phyloP scores from a whole-genome alignment of 2,797 vertebrate genomes.

The Sebastolobus alascanus region DNA sequence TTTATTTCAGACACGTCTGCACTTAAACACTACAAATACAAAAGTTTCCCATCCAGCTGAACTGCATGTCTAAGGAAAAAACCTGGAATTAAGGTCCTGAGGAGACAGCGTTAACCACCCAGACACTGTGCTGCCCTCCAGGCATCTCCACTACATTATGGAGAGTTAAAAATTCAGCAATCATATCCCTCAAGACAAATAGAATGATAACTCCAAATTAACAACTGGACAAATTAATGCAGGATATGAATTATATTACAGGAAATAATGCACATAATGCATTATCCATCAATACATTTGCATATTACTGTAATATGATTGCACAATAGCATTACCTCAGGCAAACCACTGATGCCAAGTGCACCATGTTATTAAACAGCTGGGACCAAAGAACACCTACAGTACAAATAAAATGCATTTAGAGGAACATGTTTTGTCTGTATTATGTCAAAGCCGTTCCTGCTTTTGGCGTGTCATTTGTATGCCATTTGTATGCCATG shows the following conservation, averaged over 20 bases:
- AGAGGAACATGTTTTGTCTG: neutral
- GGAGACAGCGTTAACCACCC: neutral
- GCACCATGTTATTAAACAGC: slow-evolving; percentile 5
- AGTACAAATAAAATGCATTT: neutral
- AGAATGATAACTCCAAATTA: neutral
- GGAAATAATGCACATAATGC: neutral
- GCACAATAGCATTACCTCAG: neutral
- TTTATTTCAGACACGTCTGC: slow-evolving; percentile 5
- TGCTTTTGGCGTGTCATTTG: neutral
- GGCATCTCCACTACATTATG: neutral
- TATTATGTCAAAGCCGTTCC: no score
- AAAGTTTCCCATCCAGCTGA: neutral
- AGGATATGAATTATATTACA: neutral
- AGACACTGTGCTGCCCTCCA: neutral
- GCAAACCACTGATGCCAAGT: slow-evolving; percentile 2
- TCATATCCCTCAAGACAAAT: slow-evolving; percentile 1
- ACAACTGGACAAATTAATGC: neutral
- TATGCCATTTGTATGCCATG: neutral
- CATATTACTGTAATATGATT: neutral
- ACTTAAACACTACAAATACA: neutral
- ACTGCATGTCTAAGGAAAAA: neutral
- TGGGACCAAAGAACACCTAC: neutral
- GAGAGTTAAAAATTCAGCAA: slow-evolving; percentile 3
- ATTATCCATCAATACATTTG: neutral
- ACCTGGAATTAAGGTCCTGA: neutral